Base-by-base conservation (phyloP, 2,888 invertebrate species). In the Pelosia muscerda region DNA sequence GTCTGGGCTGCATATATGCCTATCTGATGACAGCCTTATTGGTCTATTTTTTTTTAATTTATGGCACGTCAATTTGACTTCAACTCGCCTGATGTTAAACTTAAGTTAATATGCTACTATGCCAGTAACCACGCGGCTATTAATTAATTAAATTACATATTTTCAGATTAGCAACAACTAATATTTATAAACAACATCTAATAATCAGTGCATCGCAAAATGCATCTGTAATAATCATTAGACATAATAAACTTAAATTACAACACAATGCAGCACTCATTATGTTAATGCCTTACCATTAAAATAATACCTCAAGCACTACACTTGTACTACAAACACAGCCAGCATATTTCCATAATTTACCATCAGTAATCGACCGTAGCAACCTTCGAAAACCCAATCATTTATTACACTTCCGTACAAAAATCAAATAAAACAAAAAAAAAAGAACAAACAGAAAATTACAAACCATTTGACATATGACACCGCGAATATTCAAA, bases 401-500 rank as follows among this genome's bases (percentile, higher is more conserved):
- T 72, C 77, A 69, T 79, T 78, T 73, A 81, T 79, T 76, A 79
- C 66, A 88, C 83, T 88, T 90, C 90, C 88, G 87, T 87, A 81
- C 79, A 81, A n/a, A 86, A 91, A 89, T 88, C 83, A 85, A 86
- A 89, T 90, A 86, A 62, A 61, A 26, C 90, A 88, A 86, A 38
- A 83, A 86, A n/a, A 86, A 87, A 85, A 80, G 84, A 84, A 92
- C 88, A 91, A 89, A 91, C 86, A 90, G 83, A 87, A 92, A 94
- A 94, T 94, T 94, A 94, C 91, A 87, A 92, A 93, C 91, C 93
- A 93, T 94, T 94, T 95, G 94, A 95, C 94, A 95, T 94, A 90
- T 94, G 94, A 95, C 94, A 94, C 94, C 92, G 94, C 93, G 94
- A 94, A 94, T 94, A 94, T 95, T 94, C 92, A 94, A 95, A 95